phyloP scores from a whole-genome alignment of 2,888 invertebrate genomes.

The Lagria hirta region DNA sequence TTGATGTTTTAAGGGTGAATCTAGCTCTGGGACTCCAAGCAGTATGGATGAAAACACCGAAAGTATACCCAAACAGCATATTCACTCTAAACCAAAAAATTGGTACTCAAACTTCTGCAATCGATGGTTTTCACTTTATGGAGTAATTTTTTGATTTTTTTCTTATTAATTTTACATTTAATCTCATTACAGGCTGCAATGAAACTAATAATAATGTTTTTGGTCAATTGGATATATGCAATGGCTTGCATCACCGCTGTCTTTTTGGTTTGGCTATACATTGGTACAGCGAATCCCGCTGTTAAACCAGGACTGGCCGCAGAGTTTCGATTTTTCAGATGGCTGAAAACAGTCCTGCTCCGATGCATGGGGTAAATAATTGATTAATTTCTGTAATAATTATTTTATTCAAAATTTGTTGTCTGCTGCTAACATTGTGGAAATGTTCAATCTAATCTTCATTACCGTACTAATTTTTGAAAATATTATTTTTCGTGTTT shows the following conservation, averaged over 20 bases:
- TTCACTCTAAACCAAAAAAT: conserved; percentile 87
- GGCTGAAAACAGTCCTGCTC: conserved; percentile 72
- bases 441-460: too few relatives aligned
- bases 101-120: conserved; percentile 96
- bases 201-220: conserved; percentile 86
- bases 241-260: conserved; percentile 78
- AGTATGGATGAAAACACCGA: conserved; percentile 49
- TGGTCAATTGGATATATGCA: conserved; percentile 93
- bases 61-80: conserved; percentile 63
- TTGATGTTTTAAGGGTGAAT: conserved; percentile 42
- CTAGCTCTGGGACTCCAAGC: conserved; percentile 46
- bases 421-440: too few relatives aligned
- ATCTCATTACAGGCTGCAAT: conserved; percentile 74
- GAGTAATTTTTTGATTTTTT: conserved; percentile 60
- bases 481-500: too few relatives aligned
- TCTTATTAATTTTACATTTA: conserved; percentile 3
- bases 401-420: neutral
- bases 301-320: conserved; percentile 88
- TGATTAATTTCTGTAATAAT: conserved; percentile 3
- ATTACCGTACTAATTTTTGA: too few relatives aligned
- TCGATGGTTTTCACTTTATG: conserved; percentile 88
- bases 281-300: conserved; percentile 92
- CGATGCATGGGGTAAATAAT: conserved; percentile 72
- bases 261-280: conserved; percentile 89
- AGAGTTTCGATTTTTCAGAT: conserved; percentile 78